Evolutionary conservation across 2,113 vertebrate genomes (phyloP), one percentile per base, ranked within the genome.

Genomic region (Corythornis vintsioides): DNA sequence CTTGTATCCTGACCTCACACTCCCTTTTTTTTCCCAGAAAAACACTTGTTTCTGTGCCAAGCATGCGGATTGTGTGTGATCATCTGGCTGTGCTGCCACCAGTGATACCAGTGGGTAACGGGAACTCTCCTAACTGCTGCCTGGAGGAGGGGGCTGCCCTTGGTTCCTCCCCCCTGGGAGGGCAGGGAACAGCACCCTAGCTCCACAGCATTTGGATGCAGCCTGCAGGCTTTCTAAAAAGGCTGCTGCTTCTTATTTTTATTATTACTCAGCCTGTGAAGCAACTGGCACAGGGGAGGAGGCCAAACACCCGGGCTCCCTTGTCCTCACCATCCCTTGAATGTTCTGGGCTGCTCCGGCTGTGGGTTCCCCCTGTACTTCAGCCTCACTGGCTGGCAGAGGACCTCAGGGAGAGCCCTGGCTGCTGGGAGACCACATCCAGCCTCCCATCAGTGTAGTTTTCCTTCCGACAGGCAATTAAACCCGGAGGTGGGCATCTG

Each of bases 401-500:
- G 28, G 12, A 33, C n/a, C 5, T 10, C 67, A 7, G 65, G 26
- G 76, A 79, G 60, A 80, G n/a, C 17, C 9, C 55, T 1, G 10
- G 31, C 15, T 1, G 38, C 15, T 1, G 0, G 60, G 66, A 67
- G 42, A 33, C 45, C 0, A 0, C 74, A 75, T 75, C 55, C 56
- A 83, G 35, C 65, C 57, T 71, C 25, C 40, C 31, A 16, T 29
- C 65, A 13, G 56, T 1, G 0, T 3, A 4, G 28, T 43, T 94
- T 66, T 87, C 74, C 64, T 93, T 71, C 70, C 3, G 2, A 61
- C 77, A 29, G 77, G 80, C 83, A 83, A 74, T 90, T 74, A 50
- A 89, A 86, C 26, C 67, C 43, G 31, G 91, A 84, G 81, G 64
- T 75, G 75, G 88, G 75, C 72, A 86, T 69, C 77, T 64, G 85